Percentiles rank a stretch among this genome's conserved stretches.
Conservation (phyloP, 2,797 vertebrate genomes). For the Oreonectes daqikongensis region DNA sequence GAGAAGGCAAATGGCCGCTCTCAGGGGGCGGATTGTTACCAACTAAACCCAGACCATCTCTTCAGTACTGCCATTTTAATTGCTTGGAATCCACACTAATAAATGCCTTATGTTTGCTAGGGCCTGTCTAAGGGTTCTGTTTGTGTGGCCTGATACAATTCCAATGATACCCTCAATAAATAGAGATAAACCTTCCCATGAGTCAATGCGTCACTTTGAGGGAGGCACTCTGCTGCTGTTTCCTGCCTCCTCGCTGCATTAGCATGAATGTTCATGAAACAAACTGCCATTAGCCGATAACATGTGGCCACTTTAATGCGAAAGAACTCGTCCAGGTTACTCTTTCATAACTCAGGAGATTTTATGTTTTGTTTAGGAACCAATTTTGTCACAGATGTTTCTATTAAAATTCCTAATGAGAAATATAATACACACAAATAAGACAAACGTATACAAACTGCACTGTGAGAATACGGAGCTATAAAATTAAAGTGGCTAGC, state of each 20-base stretch:
- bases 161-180: constrained; percentile 69
- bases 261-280: constrained; percentile 1
- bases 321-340: background rate
- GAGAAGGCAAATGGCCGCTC: constrained; percentile 69
- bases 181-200: constrained; percentile 58
- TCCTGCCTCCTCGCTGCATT: constrained; percentile 18
- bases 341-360: background rate
- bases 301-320: too few species aligned
- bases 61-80: constrained; percentile 73
- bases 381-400: background rate
- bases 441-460: background rate
- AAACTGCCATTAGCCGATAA: constrained; percentile 19
- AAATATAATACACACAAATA: background rate
- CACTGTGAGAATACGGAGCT: background rate
- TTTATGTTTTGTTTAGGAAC: background rate
- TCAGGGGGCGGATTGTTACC: constrained; percentile 64
- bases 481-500: background rate
- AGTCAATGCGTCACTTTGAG: constrained; percentile 10
- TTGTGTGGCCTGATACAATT: constrained; percentile 65
- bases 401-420: background rate
- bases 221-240: constrained; percentile 23
- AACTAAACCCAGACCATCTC: constrained; percentile 59
- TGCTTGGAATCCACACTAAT: constrained; percentile 79
- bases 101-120: constrained; percentile 77
- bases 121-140: constrained; percentile 60